phyloP scores from a whole-genome alignment of 2,888 invertebrate species.

The Drosophila picticornis region DNA sequence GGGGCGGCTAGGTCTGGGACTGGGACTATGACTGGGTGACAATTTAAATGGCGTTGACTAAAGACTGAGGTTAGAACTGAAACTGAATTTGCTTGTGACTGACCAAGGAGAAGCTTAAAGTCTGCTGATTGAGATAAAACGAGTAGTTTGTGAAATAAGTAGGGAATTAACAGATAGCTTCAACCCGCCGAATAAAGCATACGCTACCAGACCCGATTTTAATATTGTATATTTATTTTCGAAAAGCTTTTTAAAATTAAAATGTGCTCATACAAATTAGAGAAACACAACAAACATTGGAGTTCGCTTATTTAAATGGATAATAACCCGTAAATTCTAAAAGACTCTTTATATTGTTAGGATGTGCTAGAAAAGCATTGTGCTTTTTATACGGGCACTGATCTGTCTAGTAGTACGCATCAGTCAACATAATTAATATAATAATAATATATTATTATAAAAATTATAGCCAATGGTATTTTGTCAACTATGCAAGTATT shows the following conservation, averaged over 20 bases:
- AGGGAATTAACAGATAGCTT: not conserved
- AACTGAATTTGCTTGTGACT: slow-evolving; percentile 2
- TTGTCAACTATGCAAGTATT: not conserved
- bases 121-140: not conserved
- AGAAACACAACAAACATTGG: not conserved
- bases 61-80: slow-evolving; percentile 3
- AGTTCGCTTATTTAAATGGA: not conserved
- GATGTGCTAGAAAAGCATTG: not conserved
- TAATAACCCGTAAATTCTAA: not conserved
- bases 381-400: not conserved
- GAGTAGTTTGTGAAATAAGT: not conserved
- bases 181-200: not conserved
- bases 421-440: not conserved
- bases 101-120: not conserved
- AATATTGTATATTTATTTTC: not conserved
- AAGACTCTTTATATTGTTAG: not conserved
- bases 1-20: not conserved
- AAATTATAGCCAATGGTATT: too few species aligned
- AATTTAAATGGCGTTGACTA: slow-evolving; percentile 48
- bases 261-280: not conserved
- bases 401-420: not conserved
- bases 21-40: slow-evolving; percentile 37
- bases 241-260: too few species aligned
- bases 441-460: not conserved
- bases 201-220: not conserved